These are phyloP conservation scores for Malaclemys terrapin DNA, from an alignment of 2,113 vertebrate genomes.

Conservation along the genomic window DNA sequence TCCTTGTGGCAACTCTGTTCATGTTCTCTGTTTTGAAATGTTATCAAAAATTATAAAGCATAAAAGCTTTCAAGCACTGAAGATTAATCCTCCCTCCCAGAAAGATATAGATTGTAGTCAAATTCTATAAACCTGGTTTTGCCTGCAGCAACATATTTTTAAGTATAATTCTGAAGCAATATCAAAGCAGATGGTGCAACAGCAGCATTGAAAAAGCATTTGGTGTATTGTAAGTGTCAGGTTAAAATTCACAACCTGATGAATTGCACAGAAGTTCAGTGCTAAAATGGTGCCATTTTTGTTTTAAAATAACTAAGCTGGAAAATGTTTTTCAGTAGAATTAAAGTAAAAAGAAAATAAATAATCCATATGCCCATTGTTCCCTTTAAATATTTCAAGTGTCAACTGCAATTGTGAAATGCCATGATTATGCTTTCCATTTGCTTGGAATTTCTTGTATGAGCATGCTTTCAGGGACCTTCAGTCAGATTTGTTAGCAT, in stretches of 20 bases:
- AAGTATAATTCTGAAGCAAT: slow-evolving; percentile 78
- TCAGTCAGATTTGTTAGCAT: slow-evolving; percentile 39
- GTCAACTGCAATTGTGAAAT: slow-evolving; percentile 72
- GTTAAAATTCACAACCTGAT: slow-evolving; percentile 80
- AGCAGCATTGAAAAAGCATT: slow-evolving; percentile 74
- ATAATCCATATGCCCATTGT: slow-evolving; percentile 77
- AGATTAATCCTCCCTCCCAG: slow-evolving; percentile 84
- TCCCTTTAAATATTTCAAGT: slow-evolving; percentile 82
- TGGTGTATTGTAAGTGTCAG: slow-evolving; percentile 81
- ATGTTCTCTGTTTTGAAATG: slow-evolving; percentile 72
- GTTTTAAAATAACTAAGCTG: slow-evolving; percentile 77
- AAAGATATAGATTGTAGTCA: slow-evolving; percentile 86
- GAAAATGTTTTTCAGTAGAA: slow-evolving; percentile 74
- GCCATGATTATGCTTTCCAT: slow-evolving; percentile 37
- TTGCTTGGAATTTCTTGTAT: slow-evolving; percentile 39
- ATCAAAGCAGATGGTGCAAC: slow-evolving; percentile 75
- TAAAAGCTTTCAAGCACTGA: slow-evolving; percentile 82
- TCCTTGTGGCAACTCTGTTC: slow-evolving; percentile 66
- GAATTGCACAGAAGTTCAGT: slow-evolving; percentile 70
- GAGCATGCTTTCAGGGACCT: slow-evolving; percentile 49
- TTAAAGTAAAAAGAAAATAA: slow-evolving; percentile 83
- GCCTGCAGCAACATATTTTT: slow-evolving; percentile 81
- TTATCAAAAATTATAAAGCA: slow-evolving; percentile 84
- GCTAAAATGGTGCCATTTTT: slow-evolving; percentile 71
- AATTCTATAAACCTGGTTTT: slow-evolving; percentile 80